phyloP scores from a whole-genome alignment of 2,888 invertebrate genomes.

The Baccha elongata region DNA sequence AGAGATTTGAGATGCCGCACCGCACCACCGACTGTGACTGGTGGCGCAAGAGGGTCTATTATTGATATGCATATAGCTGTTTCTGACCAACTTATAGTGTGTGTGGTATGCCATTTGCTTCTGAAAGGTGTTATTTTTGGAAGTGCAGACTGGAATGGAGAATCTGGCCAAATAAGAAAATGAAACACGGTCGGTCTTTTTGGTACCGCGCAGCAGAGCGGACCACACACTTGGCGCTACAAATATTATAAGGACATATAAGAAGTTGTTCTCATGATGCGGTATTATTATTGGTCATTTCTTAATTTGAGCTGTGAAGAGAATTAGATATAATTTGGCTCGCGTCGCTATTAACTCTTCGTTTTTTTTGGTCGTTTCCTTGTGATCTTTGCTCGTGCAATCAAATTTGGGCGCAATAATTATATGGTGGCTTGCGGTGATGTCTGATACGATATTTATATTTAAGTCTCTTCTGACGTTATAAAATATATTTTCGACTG shows the following conservation, averaged over 20 bases:
- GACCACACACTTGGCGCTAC: conserved; percentile 66
- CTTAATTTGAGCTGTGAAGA: conserved; percentile 38
- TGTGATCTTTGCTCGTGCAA: background rate
- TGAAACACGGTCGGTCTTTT: conserved; percentile 7
- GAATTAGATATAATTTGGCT: conserved; percentile 66
- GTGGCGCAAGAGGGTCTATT: conserved; percentile 1
- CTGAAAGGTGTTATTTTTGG: conserved; percentile 64
- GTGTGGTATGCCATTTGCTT: conserved; percentile 53
- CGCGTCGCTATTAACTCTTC: conserved; percentile 54
- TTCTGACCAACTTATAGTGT: conserved; percentile 17
- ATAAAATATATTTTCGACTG: too few species aligned
- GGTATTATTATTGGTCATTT: conserved; percentile 39
- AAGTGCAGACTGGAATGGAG: conserved; percentile 38
- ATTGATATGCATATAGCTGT: conserved; percentile 5
- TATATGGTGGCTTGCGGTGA: background rate
- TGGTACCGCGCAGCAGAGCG: background rate
- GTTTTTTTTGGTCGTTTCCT: conserved; percentile 23
- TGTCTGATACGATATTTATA: background rate
- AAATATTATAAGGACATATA: conserved; percentile 31
- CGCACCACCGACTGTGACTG: conserved; percentile 2
- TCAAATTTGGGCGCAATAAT: background rate
- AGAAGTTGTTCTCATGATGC: background rate
- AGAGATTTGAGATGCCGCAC: conserved; percentile 51
- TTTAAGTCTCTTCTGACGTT: background rate
- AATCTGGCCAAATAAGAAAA: background rate